Percentiles rank a stretch among this genome's conserved stretches.
phyloP scores from a whole-genome alignment of 2,797 vertebrate genomes.

The Benthosema pterotum region DNA sequence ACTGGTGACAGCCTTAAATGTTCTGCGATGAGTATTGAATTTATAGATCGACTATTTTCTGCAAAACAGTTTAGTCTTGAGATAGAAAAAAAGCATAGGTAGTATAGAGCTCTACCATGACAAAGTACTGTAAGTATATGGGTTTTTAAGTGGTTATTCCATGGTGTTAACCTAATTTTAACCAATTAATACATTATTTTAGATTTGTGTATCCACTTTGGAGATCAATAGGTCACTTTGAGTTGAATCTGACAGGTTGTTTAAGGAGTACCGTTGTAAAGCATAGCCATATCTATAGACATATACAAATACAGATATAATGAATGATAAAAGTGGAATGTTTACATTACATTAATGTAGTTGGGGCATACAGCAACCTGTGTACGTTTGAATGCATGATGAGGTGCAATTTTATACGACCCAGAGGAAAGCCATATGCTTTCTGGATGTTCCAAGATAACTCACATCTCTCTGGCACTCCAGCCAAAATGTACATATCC shows the following conservation, averaged over 20 bases:
- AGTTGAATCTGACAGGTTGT: constrained; percentile 26
- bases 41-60: too few relatives aligned
- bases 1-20: too few relatives aligned
- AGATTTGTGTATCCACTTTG: background rate
- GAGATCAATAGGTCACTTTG: constrained; percentile 6
- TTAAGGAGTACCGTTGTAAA: constrained; percentile 7
- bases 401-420: constrained; percentile 20
- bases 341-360: constrained; percentile 20
- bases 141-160: too few relatives aligned
- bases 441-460: constrained; percentile 13
- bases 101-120: too few relatives aligned
- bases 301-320: constrained; percentile 20
- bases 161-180: too few relatives aligned
- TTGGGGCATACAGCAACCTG: constrained; percentile 27
- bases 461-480: constrained; percentile 5
- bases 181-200: too few relatives aligned
- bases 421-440: constrained; percentile 11
- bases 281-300: background rate
- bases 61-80: too few relatives aligned
- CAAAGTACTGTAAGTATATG: too few relatives aligned
- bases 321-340: constrained; percentile 34
- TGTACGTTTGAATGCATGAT: constrained; percentile 6
- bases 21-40: too few relatives aligned
- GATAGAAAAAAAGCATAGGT: too few relatives aligned
- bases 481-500: constrained; percentile 39